These are phyloP conservation scores for Neoarius graeffei DNA, from an alignment of 2,113 vertebrate genomes.

Conservation along the genomic window DNA sequence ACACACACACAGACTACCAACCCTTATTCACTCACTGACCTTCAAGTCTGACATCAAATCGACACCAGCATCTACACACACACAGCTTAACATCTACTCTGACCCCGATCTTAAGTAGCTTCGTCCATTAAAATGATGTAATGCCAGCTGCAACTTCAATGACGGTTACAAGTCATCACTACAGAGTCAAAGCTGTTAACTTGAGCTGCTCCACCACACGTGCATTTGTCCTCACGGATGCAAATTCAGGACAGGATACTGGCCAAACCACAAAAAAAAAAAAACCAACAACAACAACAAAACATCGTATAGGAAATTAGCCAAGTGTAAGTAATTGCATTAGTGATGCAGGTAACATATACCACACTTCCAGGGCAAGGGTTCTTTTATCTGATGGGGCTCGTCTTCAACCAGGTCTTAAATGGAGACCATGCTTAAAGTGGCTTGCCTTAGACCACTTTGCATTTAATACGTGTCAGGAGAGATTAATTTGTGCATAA, in stretches of 20 bases:
- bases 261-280: slow-evolving; percentile 15
- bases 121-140: slow-evolving; percentile 18
- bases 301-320: slow-evolving; percentile 28
- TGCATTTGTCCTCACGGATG: slow-evolving; percentile 17
- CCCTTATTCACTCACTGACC: not conserved
- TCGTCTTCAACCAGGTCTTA: slow-evolving; percentile 34
- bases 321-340: slow-evolving; percentile 50
- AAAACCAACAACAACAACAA: no score
- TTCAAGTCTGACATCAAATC: not conserved
- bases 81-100: slow-evolving; percentile 25
- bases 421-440: slow-evolving; percentile 24
- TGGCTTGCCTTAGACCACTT: slow-evolving; percentile 18
- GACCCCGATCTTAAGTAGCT: slow-evolving; percentile 27
- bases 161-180: slow-evolving; percentile 27
- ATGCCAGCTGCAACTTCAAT: slow-evolving; percentile 7
- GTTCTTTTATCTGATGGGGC: slow-evolving; percentile 43
- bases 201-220: slow-evolving; percentile 1
- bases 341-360: slow-evolving; percentile 48
- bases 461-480: not conserved
- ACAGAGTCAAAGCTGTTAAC: slow-evolving; percentile 23
- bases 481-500: slow-evolving; percentile 21
- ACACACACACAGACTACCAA: not conserved
- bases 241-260: slow-evolving; percentile 36
- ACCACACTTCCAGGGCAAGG: slow-evolving; percentile 44
- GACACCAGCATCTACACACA: slow-evolving; percentile 16